Conservation (phyloP, 1,140 invertebrate genomes). For the Theocolax elegans region DNA sequence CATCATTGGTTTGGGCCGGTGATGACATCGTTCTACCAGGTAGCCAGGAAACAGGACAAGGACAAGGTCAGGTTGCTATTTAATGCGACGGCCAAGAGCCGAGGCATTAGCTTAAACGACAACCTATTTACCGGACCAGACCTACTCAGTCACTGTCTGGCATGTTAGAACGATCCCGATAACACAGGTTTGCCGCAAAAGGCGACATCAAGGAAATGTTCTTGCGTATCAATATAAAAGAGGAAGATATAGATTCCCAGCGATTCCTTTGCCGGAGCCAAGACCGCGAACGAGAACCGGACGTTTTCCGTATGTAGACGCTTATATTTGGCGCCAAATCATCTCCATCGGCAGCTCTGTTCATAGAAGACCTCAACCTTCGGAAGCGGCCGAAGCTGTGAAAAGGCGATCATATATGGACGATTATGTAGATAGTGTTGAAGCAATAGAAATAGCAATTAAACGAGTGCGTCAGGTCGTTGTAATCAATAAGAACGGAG, state of each 20-base stretch:
- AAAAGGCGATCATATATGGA: neutral
- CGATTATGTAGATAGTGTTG: neutral
- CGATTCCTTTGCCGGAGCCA: slow-evolving; percentile 14
- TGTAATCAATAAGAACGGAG: neutral
- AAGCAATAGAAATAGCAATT: neutral
- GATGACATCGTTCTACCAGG: neutral
- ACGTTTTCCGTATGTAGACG: neutral
- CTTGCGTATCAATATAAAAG: neutral
- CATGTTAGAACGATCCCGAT: neutral
- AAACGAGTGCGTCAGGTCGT: neutral
- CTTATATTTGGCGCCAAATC: slow-evolving; percentile 14
- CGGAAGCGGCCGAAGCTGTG: neutral
- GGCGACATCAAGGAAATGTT: slow-evolving; percentile 2
- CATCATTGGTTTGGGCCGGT: neutral
- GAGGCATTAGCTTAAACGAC: neutral
- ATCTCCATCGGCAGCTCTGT: slow-evolving; percentile 44
- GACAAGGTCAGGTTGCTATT: neutral
- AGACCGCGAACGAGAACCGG: neutral
- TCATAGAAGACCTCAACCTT: slow-evolving; percentile 48
- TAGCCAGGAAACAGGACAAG: neutral
- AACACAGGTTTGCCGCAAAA: neutral
- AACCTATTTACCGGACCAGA: neutral
- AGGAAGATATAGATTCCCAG: neutral
- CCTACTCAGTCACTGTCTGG: neutral
- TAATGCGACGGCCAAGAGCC: neutral